Evolutionary conservation across 2,888 invertebrate species (phyloP), one percentile per base, ranked within the genome.

Genomic region (Athrips mouffetella): DNA sequence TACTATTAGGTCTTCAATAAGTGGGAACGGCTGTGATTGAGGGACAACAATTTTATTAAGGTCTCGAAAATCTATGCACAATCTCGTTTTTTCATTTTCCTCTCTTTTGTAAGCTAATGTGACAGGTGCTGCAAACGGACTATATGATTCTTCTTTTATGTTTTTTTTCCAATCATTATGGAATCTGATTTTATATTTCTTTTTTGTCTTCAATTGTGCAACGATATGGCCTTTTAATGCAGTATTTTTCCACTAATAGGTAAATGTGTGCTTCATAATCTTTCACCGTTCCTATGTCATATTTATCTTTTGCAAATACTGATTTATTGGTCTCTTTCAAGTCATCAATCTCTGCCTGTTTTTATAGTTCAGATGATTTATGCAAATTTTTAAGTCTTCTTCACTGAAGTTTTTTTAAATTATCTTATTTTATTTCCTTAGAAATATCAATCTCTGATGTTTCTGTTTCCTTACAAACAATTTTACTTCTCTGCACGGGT

Each of bases 1-100:
- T 20, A 20, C 11, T 37, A 48, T 65, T 50, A 65, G 49, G 46
- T 66, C 66, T 18, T 65, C 63, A 16, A 66, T 63, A 4, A 60
- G 21, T 40, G 65, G 65, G 42, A 65, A 64, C 8, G 63, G 60
- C 48, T 63, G 63, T 20, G 63, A 18, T 52, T 65, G 63, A 5
- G 59, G 62, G 7, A 58, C 47, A 6, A 63, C 54, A 16, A 65
- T 58, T 50, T 64, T 65, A 37, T 64, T 63, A 45, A 59, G 49
- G 2, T 66, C 65, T 48, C 58, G 41, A 33, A 62, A 70, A 47
- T 67, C 67, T 20, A 69, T 60, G 46, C 68, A 70, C 6, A 70
- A 44, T 42, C 68, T 59, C 4, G 64, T 54, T 56, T 60, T 60
- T 57, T 54, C 57, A 0, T 25, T 20, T n/a, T 60, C 58, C 25